Evolutionary conservation across 1,140 invertebrate species (phyloP), one percentile per base, ranked within the genome.

Genomic region (Macrobrachium rosenbergii): DNA sequence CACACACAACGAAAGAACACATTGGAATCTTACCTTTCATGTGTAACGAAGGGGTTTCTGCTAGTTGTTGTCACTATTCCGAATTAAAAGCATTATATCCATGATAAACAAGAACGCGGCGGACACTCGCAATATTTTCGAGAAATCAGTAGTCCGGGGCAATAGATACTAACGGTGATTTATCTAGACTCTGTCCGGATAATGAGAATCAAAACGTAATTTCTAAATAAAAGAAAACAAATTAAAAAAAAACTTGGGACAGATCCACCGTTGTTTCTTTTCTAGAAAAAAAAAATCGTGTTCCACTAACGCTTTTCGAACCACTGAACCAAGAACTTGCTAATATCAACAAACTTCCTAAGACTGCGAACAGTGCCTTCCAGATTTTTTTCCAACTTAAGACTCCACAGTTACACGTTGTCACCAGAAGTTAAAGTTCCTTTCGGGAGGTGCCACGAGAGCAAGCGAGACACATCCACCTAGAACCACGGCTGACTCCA

Each of bases 401-500:
- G 69, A 28, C 69, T 23, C 23, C 69, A 72, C 69, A 72, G 69
- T 52, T 72, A 72, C 69, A 28, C 69, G 69, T 52, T n/a, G 69
- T 43, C 23, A 17, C 23, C 69, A 28, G 69, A 72, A 72, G 69
- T 43, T 43, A 23, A 72, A 43, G 23, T 43, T 43, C 69, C 52
- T 52, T 52, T 52, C 52, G 52, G 52, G 52, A 52, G 37, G 75
- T 67, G 75, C 82, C 37, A 43, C 63, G 62, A 81, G 60, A 64
- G 83, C 83, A 23, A 16, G 62, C 43, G 37, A 52, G 7, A n/a
- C 75, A 84, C 83, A 60, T 77, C 75, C 83, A 64, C 75, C 83
- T 60, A 60, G 52, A 73, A 84, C 83, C 83, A 84, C 63, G 83
- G 76, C 83, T 84, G 60, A 78, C 83, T 84, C 83, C 73, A 84